These are phyloP conservation scores for Labrus mixtus DNA, from an alignment of 2,113 vertebrate genomes.

Conservation along the genomic window DNA sequence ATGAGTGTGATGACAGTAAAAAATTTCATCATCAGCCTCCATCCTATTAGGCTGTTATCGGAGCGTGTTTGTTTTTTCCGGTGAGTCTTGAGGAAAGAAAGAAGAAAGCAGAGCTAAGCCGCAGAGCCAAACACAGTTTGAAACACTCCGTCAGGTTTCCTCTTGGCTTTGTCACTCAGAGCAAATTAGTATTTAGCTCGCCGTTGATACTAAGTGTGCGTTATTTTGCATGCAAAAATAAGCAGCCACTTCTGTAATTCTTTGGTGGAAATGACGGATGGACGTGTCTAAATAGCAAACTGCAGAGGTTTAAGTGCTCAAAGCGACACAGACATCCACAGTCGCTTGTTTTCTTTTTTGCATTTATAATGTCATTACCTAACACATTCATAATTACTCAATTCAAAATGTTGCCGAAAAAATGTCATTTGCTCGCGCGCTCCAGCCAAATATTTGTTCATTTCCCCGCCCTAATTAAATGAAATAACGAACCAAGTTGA, in stretches of 20 bases:
- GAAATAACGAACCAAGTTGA: conserved; percentile 67
- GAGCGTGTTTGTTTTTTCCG: conserved; percentile 73
- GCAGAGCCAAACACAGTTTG: conserved; percentile 7
- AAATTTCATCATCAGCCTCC: conserved; percentile 73
- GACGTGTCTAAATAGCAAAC: conserved; percentile 9
- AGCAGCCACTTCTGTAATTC: conserved; percentile 17
- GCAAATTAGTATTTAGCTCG: conserved; percentile 40
- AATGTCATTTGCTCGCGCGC: conserved; percentile 46
- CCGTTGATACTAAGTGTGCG: neutral
- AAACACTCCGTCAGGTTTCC: conserved; percentile 52
- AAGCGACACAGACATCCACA: conserved; percentile 19
- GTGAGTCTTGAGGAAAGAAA: conserved; percentile 54
- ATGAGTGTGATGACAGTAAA: conserved; percentile 75
- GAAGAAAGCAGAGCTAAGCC: conserved; percentile 53
- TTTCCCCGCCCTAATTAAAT: conserved; percentile 64
- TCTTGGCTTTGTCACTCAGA: conserved; percentile 46
- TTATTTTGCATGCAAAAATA: conserved; percentile 19
- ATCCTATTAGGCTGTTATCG: conserved; percentile 72
- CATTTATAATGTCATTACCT: conserved; percentile 32
- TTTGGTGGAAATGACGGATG: conserved; percentile 2
- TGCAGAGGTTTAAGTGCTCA: conserved; percentile 11
- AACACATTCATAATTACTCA: conserved; percentile 58
- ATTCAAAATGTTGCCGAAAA: conserved; percentile 43
- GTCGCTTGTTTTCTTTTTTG: conserved; percentile 14
- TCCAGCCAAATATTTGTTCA: conserved; percentile 71